Base-by-base conservation (phyloP, 2,888 invertebrate species). In the Lasioglossum zephyrum region DNA sequence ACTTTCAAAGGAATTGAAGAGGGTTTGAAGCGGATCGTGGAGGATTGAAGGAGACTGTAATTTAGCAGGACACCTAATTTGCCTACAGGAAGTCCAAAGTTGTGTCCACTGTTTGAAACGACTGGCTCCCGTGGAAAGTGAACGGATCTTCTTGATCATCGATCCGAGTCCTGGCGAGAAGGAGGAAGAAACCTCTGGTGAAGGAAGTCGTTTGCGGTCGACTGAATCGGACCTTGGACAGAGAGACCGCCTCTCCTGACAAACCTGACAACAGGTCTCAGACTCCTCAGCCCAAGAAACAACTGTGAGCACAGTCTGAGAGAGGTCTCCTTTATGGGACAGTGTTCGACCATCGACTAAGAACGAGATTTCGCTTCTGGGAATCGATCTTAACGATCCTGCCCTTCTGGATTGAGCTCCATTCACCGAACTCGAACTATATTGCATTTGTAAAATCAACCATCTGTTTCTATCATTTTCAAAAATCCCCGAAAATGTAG, bases 161-260 rank as follows among this genome's bases (percentile, higher is more conserved):
- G 75, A 82, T 84, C 83, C 18, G 66, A 63, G 49, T 47, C 13
- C 31, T 39, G 57, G 57, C 22, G 73, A 60, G 70, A 74, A 72
- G 73, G 69, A 80, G 82, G 81, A 73, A 44, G 41, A 60, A 66
- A 49, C 26, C 75, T 31, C 79, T 49, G 66, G 53, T 80, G 79
- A 78, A 87, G 87, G 89, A 87, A 89, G 84, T 89, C 72, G 86
- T 89, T 89, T 87, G 89, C 77, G 86, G 89, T 86, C 74, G 86
- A 79, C 84, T 73, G 83, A 86, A 79, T 89, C 82, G 87, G 77
- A 84, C 84, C 87, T 88, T 88, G 87, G 66, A 70, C 77, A 81
- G 73, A 76, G 81, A 79, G 76, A n/a, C 78, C 73, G 69, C 41
- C 78, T 86, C 66, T n/a, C n/a, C 13, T 13, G 63, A 31, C 63